These are phyloP conservation scores for Colinus virginianus DNA, from an alignment of 2,113 vertebrate species.

Conservation along the genomic window DNA sequence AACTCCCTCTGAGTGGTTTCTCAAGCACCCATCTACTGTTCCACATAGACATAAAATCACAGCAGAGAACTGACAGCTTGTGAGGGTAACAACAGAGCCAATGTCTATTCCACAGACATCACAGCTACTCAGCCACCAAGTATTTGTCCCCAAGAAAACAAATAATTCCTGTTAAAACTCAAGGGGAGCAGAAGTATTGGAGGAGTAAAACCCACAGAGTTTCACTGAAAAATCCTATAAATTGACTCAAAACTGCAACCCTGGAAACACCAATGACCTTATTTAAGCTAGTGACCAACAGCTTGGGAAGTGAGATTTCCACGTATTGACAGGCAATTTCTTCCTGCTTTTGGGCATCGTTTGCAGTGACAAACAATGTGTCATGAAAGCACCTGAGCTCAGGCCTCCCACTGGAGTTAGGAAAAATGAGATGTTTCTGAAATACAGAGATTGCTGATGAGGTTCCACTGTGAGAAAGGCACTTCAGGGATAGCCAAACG, in stretches of 20 bases:
- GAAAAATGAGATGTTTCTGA: neutral
- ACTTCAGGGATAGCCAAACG: neutral
- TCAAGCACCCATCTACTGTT: neutral
- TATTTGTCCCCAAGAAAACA: neutral
- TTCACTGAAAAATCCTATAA: neutral
- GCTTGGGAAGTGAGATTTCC: neutral
- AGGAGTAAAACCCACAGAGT: fast-evolving
- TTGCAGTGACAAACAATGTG: no score
- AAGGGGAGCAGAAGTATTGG: neutral
- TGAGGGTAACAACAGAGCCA: neutral
- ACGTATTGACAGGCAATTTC: neutral
- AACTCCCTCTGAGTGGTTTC: neutral
- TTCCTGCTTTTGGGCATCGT: neutral
- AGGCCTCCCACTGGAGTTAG: neutral
- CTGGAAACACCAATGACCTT: neutral
- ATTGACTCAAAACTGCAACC: fast-evolving
- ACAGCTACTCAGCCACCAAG: neutral
- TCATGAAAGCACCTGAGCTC: neutral
- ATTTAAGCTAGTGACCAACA: neutral
- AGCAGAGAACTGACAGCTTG: neutral
- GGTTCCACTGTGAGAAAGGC: neutral
- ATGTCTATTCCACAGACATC: neutral
- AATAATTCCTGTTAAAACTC: neutral
- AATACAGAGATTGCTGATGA: neutral
- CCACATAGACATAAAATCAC: neutral